These are phyloP conservation scores for Geophilus truncorum DNA, from an alignment of 2,888 invertebrate species.

Conservation along the genomic window DNA sequence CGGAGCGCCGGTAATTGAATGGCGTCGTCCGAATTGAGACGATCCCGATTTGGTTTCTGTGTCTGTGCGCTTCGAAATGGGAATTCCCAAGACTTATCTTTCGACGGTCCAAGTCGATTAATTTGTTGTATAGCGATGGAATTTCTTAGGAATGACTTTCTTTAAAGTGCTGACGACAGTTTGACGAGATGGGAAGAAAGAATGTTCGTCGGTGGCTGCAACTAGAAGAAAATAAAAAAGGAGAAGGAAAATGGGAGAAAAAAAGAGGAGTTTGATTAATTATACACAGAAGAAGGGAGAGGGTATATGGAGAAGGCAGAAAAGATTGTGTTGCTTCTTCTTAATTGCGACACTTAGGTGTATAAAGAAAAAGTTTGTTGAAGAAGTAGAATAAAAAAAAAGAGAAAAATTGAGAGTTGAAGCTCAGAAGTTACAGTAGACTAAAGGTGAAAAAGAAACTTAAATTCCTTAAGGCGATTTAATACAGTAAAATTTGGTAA, in stretches of 20 bases:
- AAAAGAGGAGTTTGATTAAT: slow-evolving; percentile 10
- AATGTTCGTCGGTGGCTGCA: not conserved
- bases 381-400: not conserved
- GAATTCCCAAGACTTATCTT: not conserved
- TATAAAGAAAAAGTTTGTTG: not conserved
- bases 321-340: slow-evolving; percentile 20
- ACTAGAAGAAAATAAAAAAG: not conserved
- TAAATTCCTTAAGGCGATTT: no score
- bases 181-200: slow-evolving; percentile 3
- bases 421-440: not conserved
- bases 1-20: not conserved
- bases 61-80: not conserved
- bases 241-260: not conserved
- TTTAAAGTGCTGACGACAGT: slow-evolving; percentile 7
- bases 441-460: not conserved
- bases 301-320: not conserved
- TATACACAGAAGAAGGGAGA: not conserved
- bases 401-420: not conserved
- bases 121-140: slow-evolving; percentile 24
- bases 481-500: no score
- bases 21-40: slow-evolving; percentile 21
- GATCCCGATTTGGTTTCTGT: slow-evolving; percentile 22
- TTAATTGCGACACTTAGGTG: slow-evolving; percentile 8
- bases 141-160: slow-evolving; percentile 2
- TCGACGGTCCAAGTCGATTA: not conserved